Percentiles rank a stretch among this genome's conserved stretches.
phyloP scores from a whole-genome alignment of 2,888 invertebrate species.

The Liopterus haemorrhoidalis region DNA sequence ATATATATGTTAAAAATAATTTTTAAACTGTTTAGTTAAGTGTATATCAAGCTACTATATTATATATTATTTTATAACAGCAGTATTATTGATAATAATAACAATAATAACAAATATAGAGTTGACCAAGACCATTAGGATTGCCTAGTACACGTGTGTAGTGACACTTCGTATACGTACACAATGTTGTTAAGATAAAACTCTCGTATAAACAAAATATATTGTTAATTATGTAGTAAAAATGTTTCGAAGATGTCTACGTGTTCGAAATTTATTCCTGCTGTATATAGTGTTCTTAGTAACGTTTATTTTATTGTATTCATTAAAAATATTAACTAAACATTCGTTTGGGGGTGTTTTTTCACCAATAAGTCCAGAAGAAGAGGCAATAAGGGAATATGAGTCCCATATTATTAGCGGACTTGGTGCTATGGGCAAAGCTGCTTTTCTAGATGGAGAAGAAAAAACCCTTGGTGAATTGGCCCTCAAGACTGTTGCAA shows the following conservation, averaged over 20 bases:
- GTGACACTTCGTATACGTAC: no score
- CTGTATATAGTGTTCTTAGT: slow-evolving; percentile 9
- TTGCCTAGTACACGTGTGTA: no score
- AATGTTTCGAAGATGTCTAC: slow-evolving; percentile 22
- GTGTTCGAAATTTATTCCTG: slow-evolving; percentile 13
- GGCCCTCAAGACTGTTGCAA: slow-evolving; percentile 73
- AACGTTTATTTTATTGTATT: slow-evolving; percentile 12
- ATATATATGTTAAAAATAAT: no score
- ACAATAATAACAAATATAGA: no score
- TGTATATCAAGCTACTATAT: no score
- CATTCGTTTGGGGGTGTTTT: slow-evolving; percentile 13
- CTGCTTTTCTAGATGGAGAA: slow-evolving; percentile 59
- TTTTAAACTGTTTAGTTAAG: no score
- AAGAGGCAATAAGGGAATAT: slow-evolving; percentile 39
- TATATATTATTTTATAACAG: no score
- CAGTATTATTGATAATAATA: no score
- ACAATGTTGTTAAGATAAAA: no score
- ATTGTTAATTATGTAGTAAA: slow-evolving; percentile 19
- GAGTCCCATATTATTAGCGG: slow-evolving; percentile 60
- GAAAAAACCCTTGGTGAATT: slow-evolving; percentile 63
- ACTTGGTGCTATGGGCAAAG: slow-evolving; percentile 66
- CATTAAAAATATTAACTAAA: slow-evolving; percentile 10
- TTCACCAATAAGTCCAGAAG: slow-evolving; percentile 8
- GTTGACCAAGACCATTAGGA: no score
- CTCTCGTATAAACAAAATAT: no score